Percentiles rank a stretch among this genome's conserved stretches.
Conservation (phyloP, 2,888 invertebrate genomes). For the Eutolmus rufibarbis region DNA sequence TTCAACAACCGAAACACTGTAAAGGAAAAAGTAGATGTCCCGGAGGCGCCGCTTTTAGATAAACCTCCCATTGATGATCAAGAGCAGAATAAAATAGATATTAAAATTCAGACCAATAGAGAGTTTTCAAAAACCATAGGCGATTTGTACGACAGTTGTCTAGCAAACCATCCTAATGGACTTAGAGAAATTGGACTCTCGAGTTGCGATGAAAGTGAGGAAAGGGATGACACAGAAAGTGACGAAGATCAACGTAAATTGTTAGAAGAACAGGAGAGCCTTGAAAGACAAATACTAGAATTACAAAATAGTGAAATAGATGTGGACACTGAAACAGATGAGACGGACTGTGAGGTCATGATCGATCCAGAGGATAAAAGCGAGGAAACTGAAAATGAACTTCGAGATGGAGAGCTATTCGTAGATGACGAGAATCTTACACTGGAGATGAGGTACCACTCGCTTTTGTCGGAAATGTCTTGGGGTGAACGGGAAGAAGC, state of each 20-base stretch:
- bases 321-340: conserved; percentile 83
- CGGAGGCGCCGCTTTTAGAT: conserved; percentile 31
- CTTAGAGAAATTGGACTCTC: conserved; percentile 53
- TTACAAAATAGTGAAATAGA: conserved; percentile 76
- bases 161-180: conserved; percentile 49
- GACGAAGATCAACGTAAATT: conserved; percentile 79
- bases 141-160: conserved; percentile 60
- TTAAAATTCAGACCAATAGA: conserved; percentile 62
- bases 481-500: conserved; percentile 88
- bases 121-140: conserved; percentile 62
- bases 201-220: conserved; percentile 67
- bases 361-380: conserved; percentile 55
- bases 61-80: conserved; percentile 46
- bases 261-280: conserved; percentile 77
- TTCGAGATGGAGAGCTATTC: conserved; percentile 7
- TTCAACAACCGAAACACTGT: conserved; percentile 40
- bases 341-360: conserved; percentile 65
- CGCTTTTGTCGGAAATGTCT: conserved; percentile 76
- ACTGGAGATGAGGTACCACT: conserved; percentile 75
- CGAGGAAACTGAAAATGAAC: conserved; percentile 44
- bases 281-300: conserved; percentile 79
- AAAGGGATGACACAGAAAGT: conserved; percentile 64
- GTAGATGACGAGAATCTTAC: conserved; percentile 61
- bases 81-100: conserved; percentile 59
- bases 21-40: neutral